Evolutionary conservation across 2,113 vertebrate species (phyloP).

Genomic region (Galeopterus variegatus): DNA sequence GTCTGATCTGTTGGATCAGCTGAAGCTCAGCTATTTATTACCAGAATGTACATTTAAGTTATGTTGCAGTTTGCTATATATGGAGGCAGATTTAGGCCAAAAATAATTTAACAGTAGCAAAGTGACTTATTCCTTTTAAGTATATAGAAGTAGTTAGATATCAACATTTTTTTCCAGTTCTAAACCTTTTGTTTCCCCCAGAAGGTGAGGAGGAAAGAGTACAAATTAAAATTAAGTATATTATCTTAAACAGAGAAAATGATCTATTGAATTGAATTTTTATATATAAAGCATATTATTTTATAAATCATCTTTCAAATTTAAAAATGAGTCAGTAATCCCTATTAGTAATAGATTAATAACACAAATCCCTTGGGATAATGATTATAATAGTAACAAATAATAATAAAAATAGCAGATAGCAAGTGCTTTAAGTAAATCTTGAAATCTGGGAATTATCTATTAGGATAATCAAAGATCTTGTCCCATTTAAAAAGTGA

Average conservation of each 20-base stretch:
- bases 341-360: neutral
- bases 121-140: constrained; percentile 42
- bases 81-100: too few relatives aligned
- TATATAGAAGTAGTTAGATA: neutral
- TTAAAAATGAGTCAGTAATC: neutral
- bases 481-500: neutral
- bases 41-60: too few relatives aligned
- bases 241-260: neutral
- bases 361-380: neutral
- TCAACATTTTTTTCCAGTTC: neutral
- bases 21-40: too few relatives aligned
- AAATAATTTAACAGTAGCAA: neutral
- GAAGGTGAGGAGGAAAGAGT: neutral
- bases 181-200: neutral
- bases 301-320: constrained; percentile 39
- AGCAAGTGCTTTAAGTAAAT: neutral
- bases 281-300: neutral
- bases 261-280: neutral
- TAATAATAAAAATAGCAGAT: neutral
- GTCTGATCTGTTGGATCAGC: too few relatives aligned
- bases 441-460: neutral
- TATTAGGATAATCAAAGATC: neutral
- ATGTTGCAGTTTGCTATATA: too few relatives aligned
- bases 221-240: neutral
- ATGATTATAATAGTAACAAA: neutral